These are phyloP conservation scores for Ceraclea dissimilis DNA, from an alignment of 2,888 invertebrate genomes.

Conservation along the genomic window DNA sequence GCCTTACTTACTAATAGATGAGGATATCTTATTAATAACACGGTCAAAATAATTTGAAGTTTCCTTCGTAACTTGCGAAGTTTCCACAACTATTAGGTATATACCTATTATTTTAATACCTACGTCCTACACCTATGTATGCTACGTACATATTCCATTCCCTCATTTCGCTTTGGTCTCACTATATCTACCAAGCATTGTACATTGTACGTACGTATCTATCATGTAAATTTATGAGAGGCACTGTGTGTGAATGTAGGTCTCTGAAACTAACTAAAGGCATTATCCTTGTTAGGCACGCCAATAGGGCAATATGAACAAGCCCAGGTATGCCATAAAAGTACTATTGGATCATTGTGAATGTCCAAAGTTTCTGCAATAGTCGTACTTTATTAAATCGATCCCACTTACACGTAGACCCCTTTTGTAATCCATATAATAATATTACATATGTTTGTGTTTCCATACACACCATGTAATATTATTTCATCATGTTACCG, in stretches of 20 bases:
- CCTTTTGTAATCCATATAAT: too few relatives aligned
- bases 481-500: too few relatives aligned
- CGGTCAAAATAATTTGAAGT: neutral
- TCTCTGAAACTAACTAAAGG: constrained; percentile 15
- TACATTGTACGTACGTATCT: neutral
- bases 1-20: too few relatives aligned
- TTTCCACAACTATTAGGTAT: too few relatives aligned
- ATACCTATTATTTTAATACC: too few relatives aligned
- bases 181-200: too few relatives aligned
- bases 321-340: constrained; percentile 20
- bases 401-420: neutral
- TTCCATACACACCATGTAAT: too few relatives aligned
- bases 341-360: constrained; percentile 3
- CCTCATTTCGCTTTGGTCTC: too few relatives aligned
- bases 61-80: neutral
- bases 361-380: constrained; percentile 1
- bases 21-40: neutral
- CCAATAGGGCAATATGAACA: neutral
- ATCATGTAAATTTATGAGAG: neutral
- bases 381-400: constrained; percentile 1
- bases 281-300: constrained; percentile 17
- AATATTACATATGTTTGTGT: too few relatives aligned
- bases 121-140: too few relatives aligned
- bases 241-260: neutral
- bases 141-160: too few relatives aligned